Conservation (phyloP, 1,140 invertebrate species). For the Bradysia coprophila region DNA sequence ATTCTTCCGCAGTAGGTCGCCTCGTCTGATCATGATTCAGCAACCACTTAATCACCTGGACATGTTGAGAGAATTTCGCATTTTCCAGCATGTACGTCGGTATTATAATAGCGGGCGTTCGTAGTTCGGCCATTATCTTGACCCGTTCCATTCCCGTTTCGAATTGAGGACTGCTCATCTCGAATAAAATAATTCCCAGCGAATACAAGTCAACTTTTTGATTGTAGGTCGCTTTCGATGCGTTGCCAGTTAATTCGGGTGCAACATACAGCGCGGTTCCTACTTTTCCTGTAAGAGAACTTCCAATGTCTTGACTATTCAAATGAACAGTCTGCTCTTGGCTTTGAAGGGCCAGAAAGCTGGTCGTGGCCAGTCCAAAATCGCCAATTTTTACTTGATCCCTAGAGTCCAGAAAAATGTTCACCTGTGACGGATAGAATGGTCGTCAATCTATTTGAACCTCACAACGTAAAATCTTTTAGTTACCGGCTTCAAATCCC, state of each 20-base stretch:
- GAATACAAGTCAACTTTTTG: slow-evolving; percentile 85
- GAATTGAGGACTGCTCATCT: slow-evolving; percentile 70
- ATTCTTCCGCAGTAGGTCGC: slow-evolving; percentile 64
- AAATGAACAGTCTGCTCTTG: slow-evolving; percentile 5
- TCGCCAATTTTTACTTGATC: slow-evolving; percentile 98
- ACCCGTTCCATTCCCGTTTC: slow-evolving; percentile 78
- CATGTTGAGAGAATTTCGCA: slow-evolving; percentile 10
- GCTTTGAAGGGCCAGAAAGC: slow-evolving; percentile 17
- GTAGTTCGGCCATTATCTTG: slow-evolving; percentile 48
- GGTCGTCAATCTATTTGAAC: too few relatives aligned
- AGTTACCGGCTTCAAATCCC: slow-evolving; percentile 88
- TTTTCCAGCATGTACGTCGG: slow-evolving; percentile 22
- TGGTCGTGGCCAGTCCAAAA: slow-evolving; percentile 84
- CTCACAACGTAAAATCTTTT: too few relatives aligned
- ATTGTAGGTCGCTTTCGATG: slow-evolving; percentile 56
- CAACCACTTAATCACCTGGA: slow-evolving; percentile 37
- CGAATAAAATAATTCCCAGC: slow-evolving; percentile 80
- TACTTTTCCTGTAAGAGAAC: slow-evolving; percentile 61
- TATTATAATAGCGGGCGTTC: slow-evolving; percentile 44
- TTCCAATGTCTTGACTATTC: slow-evolving; percentile 12
- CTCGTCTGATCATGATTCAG: slow-evolving; percentile 66
- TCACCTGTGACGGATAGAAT: too few relatives aligned
- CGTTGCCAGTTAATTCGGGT: slow-evolving; percentile 57
- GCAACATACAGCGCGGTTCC: slow-evolving; percentile 89
- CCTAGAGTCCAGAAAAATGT: slow-evolving; percentile 88